These are phyloP conservation scores for Plectrocnemia conspersa DNA, from an alignment of 1,140 invertebrate genomes.

Conservation along the genomic window DNA sequence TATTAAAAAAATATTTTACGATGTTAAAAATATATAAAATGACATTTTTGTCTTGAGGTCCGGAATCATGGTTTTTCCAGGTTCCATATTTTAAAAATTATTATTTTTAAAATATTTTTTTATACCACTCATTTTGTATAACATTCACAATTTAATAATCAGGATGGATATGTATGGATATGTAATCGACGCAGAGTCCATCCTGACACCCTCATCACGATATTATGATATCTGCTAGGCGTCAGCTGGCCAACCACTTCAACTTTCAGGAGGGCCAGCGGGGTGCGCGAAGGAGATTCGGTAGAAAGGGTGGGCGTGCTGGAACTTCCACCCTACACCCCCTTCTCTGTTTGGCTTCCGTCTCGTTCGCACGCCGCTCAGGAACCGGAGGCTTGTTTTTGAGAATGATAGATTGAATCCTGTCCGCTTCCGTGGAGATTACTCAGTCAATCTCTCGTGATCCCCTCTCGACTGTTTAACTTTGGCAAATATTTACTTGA, in stretches of 20 bases:
- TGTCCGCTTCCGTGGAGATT: constrained; percentile 21
- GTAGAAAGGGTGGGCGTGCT: background rate
- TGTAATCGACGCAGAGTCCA: constrained; percentile 17
- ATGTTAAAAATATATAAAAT: no score
- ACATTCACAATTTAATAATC: background rate
- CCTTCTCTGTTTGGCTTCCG: background rate
- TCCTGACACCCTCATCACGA: constrained; percentile 19
- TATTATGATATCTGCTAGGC: constrained; percentile 31
- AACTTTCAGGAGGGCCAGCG: constrained; percentile 18
- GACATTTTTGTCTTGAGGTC: no score
- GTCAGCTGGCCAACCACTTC: constrained; percentile 29
- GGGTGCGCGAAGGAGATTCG: background rate
- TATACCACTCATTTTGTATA: no score
- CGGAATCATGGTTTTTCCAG: no score
- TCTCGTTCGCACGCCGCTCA: no score
- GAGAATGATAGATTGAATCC: constrained; percentile 25
- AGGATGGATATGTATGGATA: background rate
- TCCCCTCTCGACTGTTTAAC: constrained; percentile 16
- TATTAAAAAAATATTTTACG: no score
- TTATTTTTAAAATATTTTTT: no score
- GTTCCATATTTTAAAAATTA: no score
- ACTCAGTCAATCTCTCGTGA: constrained; percentile 23
- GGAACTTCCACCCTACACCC: background rate
- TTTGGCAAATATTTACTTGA: constrained; percentile 18
- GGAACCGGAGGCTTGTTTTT: constrained; percentile 15